A percentile compares a stretch with the other conserved stretches of the same genome.
Conservation (phyloP, 1,140 invertebrate genomes). For the Helicorthomorpha holstii region DNA sequence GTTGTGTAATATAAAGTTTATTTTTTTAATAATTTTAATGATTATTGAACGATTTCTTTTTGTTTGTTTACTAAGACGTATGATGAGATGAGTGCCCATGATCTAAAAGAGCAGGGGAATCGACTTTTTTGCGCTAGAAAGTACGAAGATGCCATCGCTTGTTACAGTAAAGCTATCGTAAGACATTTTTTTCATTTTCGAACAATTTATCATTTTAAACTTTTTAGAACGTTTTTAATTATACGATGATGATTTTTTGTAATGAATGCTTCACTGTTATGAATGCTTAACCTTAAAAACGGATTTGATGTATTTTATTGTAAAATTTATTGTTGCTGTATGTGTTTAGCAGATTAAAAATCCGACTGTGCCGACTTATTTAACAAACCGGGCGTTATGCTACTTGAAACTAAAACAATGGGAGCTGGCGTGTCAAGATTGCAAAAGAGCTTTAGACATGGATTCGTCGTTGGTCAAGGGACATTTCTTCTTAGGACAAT, state of each 20-base stretch:
- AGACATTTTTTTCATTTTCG: too few relatives aligned
- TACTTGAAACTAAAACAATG: conserved; percentile 70
- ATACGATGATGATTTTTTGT: not conserved
- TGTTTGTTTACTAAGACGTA: too few relatives aligned
- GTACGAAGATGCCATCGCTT: conserved; percentile 83
- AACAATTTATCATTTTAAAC: not conserved
- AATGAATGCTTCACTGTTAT: not conserved
- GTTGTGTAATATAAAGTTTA: too few relatives aligned
- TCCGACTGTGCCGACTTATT: conserved; percentile 76
- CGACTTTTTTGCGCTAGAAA: conserved; percentile 69
- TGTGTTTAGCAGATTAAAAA: conserved; percentile 69
- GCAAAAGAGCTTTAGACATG: conserved; percentile 64
- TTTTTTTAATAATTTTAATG: too few relatives aligned
- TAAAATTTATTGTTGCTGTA: conserved; percentile 38
- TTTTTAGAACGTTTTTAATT: not conserved
- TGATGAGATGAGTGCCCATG: conserved; percentile 49
- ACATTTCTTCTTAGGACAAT: conserved; percentile 88
- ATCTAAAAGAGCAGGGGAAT: conserved; percentile 91
- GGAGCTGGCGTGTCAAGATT: conserved; percentile 77
- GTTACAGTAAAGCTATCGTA: conserved; percentile 90
- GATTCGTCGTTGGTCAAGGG: conserved; percentile 78
- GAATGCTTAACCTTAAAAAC: not conserved
- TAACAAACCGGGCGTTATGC: conserved; percentile 90
- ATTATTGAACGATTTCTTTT: too few relatives aligned
- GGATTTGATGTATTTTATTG: not conserved